Evolutionary conservation across 2,888 invertebrate genomes (phyloP).

Genomic region (Syrphus vitripennis): DNA sequence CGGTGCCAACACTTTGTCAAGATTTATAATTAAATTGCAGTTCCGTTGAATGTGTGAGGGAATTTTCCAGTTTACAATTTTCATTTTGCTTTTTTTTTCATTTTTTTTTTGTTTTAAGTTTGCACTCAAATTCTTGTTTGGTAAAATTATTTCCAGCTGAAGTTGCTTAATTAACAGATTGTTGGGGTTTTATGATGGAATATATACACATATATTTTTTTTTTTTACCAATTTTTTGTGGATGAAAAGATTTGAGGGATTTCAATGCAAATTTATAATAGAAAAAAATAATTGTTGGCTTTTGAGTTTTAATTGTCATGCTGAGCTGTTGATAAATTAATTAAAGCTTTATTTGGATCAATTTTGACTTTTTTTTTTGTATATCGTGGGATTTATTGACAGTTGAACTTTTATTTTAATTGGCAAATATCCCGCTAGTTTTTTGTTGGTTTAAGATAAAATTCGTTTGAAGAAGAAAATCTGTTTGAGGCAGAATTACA

Average conservation of each 20-base stretch:
- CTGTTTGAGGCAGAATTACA: too few relatives aligned
- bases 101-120: neutral
- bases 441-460: neutral
- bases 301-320: conserved; percentile 18
- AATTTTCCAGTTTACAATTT: neutral
- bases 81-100: neutral
- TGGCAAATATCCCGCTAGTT: neutral
- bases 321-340: neutral
- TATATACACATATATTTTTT: too few relatives aligned
- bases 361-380: neutral
- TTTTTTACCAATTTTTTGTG: neutral
- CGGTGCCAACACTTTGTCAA: conserved; percentile 23
- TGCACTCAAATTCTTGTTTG: conserved; percentile 12
- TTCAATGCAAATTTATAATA: neutral
- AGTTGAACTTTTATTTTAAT: neutral
- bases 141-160: conserved; percentile 23
- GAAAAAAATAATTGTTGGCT: neutral
- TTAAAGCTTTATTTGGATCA: neutral
- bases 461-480: neutral
- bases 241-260: neutral
- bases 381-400: neutral
- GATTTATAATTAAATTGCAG: conserved; percentile 33
- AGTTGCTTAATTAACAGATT: conserved; percentile 29
- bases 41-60: conserved; percentile 1
- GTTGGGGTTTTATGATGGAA: conserved; percentile 8